Conservation (phyloP, 2,113 vertebrate genomes). For the Corapipo altera region DNA sequence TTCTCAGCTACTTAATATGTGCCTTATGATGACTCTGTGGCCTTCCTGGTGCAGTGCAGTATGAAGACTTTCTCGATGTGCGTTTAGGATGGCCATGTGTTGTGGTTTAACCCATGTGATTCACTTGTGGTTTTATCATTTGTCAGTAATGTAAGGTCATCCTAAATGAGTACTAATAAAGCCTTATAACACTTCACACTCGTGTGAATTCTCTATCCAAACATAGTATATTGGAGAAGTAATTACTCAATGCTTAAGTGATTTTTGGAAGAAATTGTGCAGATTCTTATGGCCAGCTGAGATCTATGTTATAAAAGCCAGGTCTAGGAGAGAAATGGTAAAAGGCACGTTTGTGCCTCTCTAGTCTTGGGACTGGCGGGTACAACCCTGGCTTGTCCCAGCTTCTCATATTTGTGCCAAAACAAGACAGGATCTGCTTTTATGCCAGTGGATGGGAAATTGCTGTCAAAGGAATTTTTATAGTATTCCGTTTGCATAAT, state of each 20-base stretch:
- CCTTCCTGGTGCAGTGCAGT: background rate
- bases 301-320: background rate
- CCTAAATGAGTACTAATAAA: background rate
- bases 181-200: background rate
- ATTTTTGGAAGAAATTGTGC: background rate
- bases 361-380: background rate
- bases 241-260: background rate
- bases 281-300: background rate
- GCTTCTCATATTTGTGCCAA: background rate
- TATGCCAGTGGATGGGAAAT: background rate
- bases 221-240: background rate
- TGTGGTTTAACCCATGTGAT: background rate
- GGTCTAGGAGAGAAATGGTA: background rate
- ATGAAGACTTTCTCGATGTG: background rate
- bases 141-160: background rate
- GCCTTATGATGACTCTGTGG: background rate
- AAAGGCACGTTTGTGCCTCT: accelerated
- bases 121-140: background rate
- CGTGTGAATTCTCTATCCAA: background rate
- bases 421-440: background rate
- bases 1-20: background rate
- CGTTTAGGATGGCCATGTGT: background rate
- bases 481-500: background rate
- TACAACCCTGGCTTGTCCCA: background rate
- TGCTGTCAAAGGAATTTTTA: background rate